Conservation (phyloP, 2,797 vertebrate genomes). For the Caiman crocodilus region DNA sequence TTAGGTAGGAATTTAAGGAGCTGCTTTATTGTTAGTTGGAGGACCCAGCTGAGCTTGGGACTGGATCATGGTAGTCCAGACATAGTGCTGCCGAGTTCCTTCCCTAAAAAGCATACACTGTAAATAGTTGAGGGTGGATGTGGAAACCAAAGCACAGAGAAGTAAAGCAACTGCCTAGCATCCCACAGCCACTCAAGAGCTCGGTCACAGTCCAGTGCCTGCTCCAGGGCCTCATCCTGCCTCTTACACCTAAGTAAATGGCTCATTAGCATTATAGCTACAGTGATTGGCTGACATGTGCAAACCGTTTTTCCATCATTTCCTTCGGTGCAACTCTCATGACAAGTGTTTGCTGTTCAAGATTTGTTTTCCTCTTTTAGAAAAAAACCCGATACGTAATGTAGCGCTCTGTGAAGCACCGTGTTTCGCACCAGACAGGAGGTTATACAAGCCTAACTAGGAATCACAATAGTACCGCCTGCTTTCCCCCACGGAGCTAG, state of each 20-base stretch:
- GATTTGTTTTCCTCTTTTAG: not conserved
- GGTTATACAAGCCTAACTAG: not conserved
- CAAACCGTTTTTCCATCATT: not conserved
- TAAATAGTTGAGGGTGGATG: too few relatives aligned
- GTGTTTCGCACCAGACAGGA: not conserved
- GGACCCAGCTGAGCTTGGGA: too few relatives aligned
- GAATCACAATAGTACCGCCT: not conserved
- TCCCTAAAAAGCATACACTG: too few relatives aligned
- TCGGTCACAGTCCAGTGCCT: not conserved
- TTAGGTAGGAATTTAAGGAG: too few relatives aligned
- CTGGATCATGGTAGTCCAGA: too few relatives aligned
- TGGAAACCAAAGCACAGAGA: not conserved
- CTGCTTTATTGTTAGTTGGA: too few relatives aligned
- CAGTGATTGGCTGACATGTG: not conserved
- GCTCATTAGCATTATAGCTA: not conserved
- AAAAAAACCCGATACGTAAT: not conserved
- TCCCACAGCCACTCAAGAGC: not conserved
- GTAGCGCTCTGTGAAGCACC: not conserved
- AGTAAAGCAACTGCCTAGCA: not conserved
- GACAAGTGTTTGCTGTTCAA: not conserved
- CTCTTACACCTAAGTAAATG: not conserved
- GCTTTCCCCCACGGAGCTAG: not conserved
- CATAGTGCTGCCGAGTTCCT: too few relatives aligned
- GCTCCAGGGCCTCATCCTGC: not conserved
- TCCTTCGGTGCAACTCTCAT: not conserved